Evolutionary conservation across 1,140 invertebrate genomes (phyloP), one percentile per base, ranked within the genome.

Genomic region (Hylaeus volcanicus): DNA sequence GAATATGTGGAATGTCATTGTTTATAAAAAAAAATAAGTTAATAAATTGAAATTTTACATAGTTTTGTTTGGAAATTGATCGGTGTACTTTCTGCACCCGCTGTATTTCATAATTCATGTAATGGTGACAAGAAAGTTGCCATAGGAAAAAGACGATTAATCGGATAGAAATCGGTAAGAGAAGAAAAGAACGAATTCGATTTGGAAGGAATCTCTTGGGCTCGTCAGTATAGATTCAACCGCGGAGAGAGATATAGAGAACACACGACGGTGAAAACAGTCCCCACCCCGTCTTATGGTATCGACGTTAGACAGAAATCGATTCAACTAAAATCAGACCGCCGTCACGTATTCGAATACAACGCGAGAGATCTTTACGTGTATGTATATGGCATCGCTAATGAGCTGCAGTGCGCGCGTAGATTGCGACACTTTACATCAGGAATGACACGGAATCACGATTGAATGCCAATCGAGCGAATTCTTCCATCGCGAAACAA

Each of bases 371-470:
- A 41, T 70, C 77, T 51, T 74, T 43, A 26, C 26, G 26, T 26
- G 39, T 15, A 68, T 51, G 65, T 80, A 70, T 45, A 70, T 51
- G 77, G 58, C 77, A 70, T 4, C 69, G 56, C 39, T 9, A 51
- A 15, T n/a, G 43, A 66, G 6, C 70, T 69, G 63, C 70, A 68
- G 55, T 81, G 82, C 74, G 68, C 83, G 79, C 70, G 60, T 58
- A 76, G 60, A 74, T 64, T 51, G 74, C 78, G 72, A 48, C 63
- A 48, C 43, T 58, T 37, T 74, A 80, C 78, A 72, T 74, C 78
- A 66, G 45, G 5, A 74, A 75, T 45, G 73, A 69, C 1, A 56
- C 48, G 45, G 55, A 55, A 37, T 75, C 53, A 37, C 14, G 14
- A 64, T 74, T 60, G 63, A 68, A 60, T 53, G 53, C 45, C 63